These are phyloP conservation scores for Eupithecia inturbata DNA, from an alignment of 2,888 invertebrate species.

Conservation along the genomic window DNA sequence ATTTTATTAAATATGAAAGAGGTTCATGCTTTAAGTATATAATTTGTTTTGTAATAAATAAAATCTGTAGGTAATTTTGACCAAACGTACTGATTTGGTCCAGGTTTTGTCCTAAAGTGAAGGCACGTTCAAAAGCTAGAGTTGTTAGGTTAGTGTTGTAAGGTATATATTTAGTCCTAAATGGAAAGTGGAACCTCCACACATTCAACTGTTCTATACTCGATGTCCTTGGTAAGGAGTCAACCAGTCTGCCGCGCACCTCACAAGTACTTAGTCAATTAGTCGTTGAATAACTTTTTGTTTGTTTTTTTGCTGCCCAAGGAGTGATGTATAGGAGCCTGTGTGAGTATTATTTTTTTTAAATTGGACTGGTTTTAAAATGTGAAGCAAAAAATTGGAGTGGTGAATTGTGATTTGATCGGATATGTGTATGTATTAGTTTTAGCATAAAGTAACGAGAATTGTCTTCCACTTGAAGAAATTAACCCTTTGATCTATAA, in stretches of 20 bases:
- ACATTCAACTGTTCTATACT: slow-evolving; percentile 10
- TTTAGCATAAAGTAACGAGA: neutral
- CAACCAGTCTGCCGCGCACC: slow-evolving; percentile 28
- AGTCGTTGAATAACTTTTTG: slow-evolving; percentile 40
- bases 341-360: slow-evolving; percentile 62
- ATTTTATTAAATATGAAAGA: too few relatives aligned
- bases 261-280: slow-evolving; percentile 22
- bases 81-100: too few relatives aligned
- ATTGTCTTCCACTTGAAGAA: too few relatives aligned
- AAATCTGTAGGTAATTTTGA: too few relatives aligned
- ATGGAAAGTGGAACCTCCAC: slow-evolving; percentile 11
- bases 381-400: neutral
- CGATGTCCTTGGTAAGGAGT: slow-evolving; percentile 24
- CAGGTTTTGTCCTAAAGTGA: neutral
- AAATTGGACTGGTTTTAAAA: neutral
- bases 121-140: neutral
- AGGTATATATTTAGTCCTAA: neutral
- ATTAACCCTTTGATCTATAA: neutral
- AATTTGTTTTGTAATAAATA: neutral
- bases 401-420: neutral
- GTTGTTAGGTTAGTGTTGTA: neutral
- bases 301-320: slow-evolving; percentile 61
- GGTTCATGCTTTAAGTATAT: too few relatives aligned
- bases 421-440: neutral
- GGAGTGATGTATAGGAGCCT: slow-evolving; percentile 76